Base-by-base conservation (phyloP, 2,888 invertebrate genomes). In the Volucella inflata region DNA sequence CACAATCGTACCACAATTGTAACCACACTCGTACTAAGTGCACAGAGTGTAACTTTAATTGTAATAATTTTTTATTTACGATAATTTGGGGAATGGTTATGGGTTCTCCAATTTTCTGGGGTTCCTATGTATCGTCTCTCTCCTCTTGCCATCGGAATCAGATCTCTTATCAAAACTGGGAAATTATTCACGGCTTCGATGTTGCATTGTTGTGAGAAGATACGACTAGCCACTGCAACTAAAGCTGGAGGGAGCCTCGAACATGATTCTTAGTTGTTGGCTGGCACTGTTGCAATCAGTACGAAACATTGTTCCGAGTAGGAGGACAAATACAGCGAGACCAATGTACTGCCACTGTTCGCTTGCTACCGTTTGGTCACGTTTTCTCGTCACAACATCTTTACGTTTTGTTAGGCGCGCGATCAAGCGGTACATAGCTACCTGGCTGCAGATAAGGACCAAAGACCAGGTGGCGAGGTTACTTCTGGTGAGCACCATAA, bases 41-140 rank as follows among this genome's bases (percentile, higher is more conserved):
- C 67, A 12, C 78, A 44, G 40, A 81, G 85, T 85, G 85, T 77
- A 77, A 81, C 76, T 85, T 83, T 85, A 85, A 85, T 85, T 85
- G 85, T 85, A 85, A 85, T 85, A 85, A 85, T 85, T 85, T 84
- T 85, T 85, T 85, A 85, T 85, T 81, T 81, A 85, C 85, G 81
- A 85, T 85, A 85, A 85, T 85, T 85, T 81, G 76, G 80, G 72
- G 68, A 81, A 85, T 62, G 81, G 85, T 85, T 85, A 85, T 77
- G 76, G 81, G 46, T 60, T 59, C 42, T 60, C 30, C 57, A 10
- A 46, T 60, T 40, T 53, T 57, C 65, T 51, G 62, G 64, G 21
- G 8, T 50, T 51, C 48, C 40, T 14, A 4, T 21, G 21, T 21
- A 4, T 21, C 9, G 17, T 9, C 30, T 8, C 30, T 46, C 53